Conservation (phyloP, 2,797 vertebrate species). For the Anisognathus igniventris region DNA sequence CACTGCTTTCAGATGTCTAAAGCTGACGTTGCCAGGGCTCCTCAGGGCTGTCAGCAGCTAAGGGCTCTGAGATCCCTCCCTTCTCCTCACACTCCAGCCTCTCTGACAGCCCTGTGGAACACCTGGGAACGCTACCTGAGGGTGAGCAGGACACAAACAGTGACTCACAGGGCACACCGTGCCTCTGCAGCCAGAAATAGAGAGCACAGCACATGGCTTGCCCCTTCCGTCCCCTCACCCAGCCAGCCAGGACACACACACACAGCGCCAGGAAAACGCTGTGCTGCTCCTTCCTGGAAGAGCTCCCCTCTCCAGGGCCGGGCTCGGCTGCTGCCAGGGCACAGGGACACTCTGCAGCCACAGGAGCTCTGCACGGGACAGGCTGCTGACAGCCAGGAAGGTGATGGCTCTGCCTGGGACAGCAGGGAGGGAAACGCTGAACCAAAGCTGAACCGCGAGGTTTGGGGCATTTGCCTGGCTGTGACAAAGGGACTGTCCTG, state of each 20-base stretch:
- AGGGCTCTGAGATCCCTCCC: background rate
- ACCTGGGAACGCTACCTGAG: background rate
- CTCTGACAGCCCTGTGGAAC: background rate
- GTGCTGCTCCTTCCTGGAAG: background rate
- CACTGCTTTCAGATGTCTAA: background rate
- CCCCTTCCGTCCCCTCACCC: background rate
- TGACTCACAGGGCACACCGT: background rate
- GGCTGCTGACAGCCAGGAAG: rapidly evolving
- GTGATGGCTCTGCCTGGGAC: rapidly evolving
- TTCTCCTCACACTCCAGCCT: background rate
- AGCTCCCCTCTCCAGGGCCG: rapidly evolving
- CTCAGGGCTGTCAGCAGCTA: background rate
- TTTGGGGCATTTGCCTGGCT: background rate
- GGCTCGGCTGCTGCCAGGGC: background rate
- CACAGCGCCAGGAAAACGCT: rapidly evolving
- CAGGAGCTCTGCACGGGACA: background rate
- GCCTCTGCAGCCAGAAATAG: background rate
- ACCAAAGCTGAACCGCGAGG: rapidly evolving
- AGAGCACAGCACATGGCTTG: background rate
- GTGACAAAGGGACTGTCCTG: background rate
- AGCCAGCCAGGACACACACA: background rate
- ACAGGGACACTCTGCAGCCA: background rate
- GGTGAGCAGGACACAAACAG: background rate
- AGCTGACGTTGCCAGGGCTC: background rate
- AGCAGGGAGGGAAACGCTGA: background rate